A percentile compares a stretch with the other conserved stretches of the same genome.
Conservation (phyloP, 2,888 invertebrate genomes). For the Suillia variegata region DNA sequence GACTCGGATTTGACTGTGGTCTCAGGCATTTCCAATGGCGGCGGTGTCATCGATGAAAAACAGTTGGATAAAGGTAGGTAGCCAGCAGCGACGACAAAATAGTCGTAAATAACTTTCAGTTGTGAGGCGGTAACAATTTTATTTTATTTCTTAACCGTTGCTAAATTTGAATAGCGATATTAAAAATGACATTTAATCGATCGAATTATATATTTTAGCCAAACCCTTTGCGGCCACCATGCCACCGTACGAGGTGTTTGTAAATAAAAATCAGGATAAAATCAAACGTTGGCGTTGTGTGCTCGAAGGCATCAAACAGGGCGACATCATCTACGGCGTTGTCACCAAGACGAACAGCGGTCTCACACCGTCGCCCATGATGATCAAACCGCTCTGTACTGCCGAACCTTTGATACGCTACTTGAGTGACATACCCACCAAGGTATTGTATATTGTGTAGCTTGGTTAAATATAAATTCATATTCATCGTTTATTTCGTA, state of each 20-base stretch:
- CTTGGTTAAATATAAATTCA: background rate
- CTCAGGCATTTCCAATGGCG: background rate
- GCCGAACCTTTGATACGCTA: slow-evolving; percentile 79
- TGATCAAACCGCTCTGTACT: slow-evolving; percentile 77
- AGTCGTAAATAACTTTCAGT: no score
- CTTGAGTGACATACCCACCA: slow-evolving; percentile 85
- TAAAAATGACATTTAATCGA: background rate
- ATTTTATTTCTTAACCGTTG: no score
- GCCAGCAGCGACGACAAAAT: background rate
- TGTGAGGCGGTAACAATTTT: no score
- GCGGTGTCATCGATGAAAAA: slow-evolving; percentile 51
- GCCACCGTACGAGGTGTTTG: slow-evolving; percentile 86
- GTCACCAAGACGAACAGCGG: slow-evolving; percentile 76
- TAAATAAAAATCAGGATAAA: slow-evolving; percentile 73
- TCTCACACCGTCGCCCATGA: slow-evolving; percentile 69
- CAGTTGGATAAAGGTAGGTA: slow-evolving; percentile 34
- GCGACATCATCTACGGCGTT: slow-evolving; percentile 79
- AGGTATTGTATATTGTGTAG: slow-evolving; percentile 65
- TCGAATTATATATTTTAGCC: slow-evolving; percentile 23
- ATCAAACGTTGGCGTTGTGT: slow-evolving; percentile 78
- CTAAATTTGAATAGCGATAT: no score
- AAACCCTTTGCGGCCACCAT: slow-evolving; percentile 60
- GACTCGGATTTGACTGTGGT: slow-evolving; percentile 60
- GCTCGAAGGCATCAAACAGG: slow-evolving; percentile 72
- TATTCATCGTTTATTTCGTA: no score